Evolutionary conservation across 2,113 vertebrate genomes (phyloP).

Genomic region (Eublepharis macularius): DNA sequence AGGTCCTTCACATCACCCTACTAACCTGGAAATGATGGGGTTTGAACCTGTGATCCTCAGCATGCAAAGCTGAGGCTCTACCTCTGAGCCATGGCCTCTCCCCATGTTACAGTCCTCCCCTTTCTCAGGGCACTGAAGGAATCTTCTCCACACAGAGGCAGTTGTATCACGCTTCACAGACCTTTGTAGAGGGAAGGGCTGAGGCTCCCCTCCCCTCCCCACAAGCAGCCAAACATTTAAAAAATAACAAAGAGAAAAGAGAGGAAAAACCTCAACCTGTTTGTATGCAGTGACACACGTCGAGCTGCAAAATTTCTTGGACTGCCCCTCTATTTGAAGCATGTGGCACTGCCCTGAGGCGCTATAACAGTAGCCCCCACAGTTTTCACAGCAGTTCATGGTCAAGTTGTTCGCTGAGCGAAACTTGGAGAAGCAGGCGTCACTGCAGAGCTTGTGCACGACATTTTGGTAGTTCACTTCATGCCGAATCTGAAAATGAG

Average conservation of each 20-base stretch:
- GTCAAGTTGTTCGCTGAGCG: conserved; percentile 88
- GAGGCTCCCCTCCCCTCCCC: no score
- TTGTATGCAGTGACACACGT: conserved; percentile 85
- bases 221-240: not conserved
- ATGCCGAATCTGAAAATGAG: conserved; percentile 82
- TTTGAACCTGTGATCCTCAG: no score
- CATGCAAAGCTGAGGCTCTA: no score
- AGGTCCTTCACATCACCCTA: no score
- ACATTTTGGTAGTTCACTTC: conserved; percentile 91
- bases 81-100: no score
- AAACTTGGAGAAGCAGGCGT: conserved; percentile 91
- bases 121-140: not conserved
- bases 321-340: conserved; percentile 85
- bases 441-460: conserved; percentile 92
- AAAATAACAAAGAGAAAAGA: not conserved
- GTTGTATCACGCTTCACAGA: not conserved
- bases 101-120: no score
- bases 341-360: conserved; percentile 82
- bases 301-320: conserved; percentile 89
- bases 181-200: not conserved
- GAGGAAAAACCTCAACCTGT: conserved; percentile 73
- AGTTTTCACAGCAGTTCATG: conserved; percentile 92
- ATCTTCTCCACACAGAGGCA: not conserved
- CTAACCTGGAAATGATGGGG: no score
- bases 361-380: conserved; percentile 87